phyloP scores from a whole-genome alignment of 2,888 invertebrate species.

The Limnephilus rhombicus region DNA sequence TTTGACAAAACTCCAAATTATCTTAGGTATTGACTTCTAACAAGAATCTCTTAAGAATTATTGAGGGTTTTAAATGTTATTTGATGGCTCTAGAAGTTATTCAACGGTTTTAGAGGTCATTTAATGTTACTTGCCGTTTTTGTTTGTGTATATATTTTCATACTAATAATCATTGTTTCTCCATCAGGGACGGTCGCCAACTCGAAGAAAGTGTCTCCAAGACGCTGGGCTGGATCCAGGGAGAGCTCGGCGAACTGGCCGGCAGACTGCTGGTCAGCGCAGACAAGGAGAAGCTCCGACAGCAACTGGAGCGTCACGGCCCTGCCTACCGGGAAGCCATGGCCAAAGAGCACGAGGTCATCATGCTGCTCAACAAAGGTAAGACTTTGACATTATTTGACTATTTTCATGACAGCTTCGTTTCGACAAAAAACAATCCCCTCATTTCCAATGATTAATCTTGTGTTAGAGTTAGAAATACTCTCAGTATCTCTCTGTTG shows the following conservation, averaged over 20 bases:
- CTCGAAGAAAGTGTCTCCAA: conserved; percentile 93
- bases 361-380: conserved; percentile 95
- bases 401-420: background rate
- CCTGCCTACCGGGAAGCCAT: conserved; percentile 93
- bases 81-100: too few species aligned
- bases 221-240: conserved; percentile 93
- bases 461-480: background rate
- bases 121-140: too few species aligned
- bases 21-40: too few species aligned
- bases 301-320: conserved; percentile 93
- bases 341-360: conserved; percentile 93
- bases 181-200: conserved; percentile 88
- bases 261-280: conserved; percentile 92
- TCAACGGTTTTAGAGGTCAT: too few species aligned
- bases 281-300: conserved; percentile 87
- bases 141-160: too few species aligned
- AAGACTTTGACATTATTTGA: conserved; percentile 69
- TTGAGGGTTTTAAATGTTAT: too few species aligned
- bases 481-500: too few species aligned
- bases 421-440: background rate
- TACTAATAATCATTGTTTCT: background rate
- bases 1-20: too few species aligned
- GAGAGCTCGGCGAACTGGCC: conserved; percentile 86
- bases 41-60: too few species aligned
- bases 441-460: too few species aligned